Percentiles rank a stretch among this genome's conserved stretches.
Evolutionary conservation across 2,113 vertebrate genomes (phyloP).

Genomic region (Poicephalus meyeri): DNA sequence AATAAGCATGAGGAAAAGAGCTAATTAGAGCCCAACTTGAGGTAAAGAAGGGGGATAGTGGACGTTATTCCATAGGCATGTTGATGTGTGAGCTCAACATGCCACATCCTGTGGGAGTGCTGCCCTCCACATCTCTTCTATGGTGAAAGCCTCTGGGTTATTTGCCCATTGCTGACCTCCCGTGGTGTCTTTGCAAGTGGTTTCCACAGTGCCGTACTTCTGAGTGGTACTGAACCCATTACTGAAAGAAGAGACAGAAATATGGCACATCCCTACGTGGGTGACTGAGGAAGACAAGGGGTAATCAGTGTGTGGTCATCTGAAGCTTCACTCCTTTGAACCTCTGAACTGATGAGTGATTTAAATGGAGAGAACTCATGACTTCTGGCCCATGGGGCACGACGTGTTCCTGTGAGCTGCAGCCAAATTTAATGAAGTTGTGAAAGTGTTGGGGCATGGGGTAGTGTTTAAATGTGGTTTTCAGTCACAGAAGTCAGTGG

Average conservation of each 20-base stretch:
- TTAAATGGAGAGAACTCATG: neutral
- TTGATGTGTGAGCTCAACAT: rapidly evolving
- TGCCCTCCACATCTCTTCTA: neutral
- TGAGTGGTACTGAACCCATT: neutral
- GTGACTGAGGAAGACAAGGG: neutral
- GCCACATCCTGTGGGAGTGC: neutral
- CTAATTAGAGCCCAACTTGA: neutral
- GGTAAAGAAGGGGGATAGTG: neutral
- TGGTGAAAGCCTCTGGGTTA: neutral
- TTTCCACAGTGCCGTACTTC: neutral
- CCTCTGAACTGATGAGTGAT: neutral
- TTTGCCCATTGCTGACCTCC: neutral
- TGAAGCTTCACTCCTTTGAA: neutral
- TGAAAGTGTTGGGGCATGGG: neutral
- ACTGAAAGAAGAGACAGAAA: neutral
- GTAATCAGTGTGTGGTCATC: neutral
- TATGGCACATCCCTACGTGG: rapidly evolving
- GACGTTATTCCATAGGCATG: neutral
- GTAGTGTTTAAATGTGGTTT: neutral
- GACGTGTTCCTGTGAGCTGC: neutral
- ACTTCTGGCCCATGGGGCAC: neutral
- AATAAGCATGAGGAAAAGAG: neutral
- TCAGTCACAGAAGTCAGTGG: neutral
- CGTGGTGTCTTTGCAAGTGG: neutral
- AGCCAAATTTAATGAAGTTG: neutral